These are phyloP conservation scores for Cuniculus paca DNA, from an alignment of 2,797 vertebrate genomes.

Conservation along the genomic window DNA sequence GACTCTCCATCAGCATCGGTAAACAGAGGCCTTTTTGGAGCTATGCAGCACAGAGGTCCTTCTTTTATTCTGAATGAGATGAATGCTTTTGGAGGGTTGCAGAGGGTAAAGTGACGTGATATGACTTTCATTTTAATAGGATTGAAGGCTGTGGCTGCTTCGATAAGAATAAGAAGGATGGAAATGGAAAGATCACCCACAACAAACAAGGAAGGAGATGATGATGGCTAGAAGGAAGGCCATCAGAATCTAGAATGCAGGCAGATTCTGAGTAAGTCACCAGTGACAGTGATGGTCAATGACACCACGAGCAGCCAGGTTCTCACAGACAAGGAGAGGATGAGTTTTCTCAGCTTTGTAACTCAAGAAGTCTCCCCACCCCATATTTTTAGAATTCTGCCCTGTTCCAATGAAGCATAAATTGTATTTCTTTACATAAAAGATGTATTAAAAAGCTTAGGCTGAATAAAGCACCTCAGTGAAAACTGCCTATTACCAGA, in stretches of 20 bases:
- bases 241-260: neutral
- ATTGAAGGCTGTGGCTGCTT: neutral
- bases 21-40: neutral
- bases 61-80: neutral
- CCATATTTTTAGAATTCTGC: fast-evolving
- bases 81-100: neutral
- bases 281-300: neutral
- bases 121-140: neutral
- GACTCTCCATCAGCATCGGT: neutral
- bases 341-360: neutral
- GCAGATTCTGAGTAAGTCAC: neutral
- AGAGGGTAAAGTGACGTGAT: fast-evolving
- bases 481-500: neutral
- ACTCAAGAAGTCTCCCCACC: neutral
- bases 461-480: neutral
- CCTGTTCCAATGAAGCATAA: neutral
- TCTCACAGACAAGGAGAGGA: neutral
- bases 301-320: neutral
- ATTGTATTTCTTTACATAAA: neutral
- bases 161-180: neutral
- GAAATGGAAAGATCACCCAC: neutral
- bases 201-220: neutral
- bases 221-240: neutral
- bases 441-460: neutral
- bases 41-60: neutral